Conservation (phyloP, 2,888 invertebrate genomes). For the Tanypteryx hageni region DNA sequence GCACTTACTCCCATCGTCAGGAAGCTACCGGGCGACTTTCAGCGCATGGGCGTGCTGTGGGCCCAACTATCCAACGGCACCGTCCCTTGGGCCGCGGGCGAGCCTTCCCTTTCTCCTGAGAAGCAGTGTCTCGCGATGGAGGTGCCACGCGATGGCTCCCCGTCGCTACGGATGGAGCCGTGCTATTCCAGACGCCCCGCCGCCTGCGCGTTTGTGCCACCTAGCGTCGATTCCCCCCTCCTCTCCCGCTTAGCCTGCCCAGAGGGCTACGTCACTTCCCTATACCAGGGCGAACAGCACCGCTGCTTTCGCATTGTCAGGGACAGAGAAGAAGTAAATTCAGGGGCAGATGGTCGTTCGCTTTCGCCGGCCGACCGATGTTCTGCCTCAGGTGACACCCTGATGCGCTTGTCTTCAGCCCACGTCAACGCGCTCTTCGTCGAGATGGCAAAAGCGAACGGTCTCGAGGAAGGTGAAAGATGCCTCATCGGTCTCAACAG, state of each 20-base stretch:
- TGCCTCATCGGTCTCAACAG: slow-evolving; percentile 34
- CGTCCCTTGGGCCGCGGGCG: slow-evolving; percentile 8
- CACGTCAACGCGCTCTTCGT: slow-evolving; percentile 50
- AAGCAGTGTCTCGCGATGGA: slow-evolving; percentile 46
- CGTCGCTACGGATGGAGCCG: slow-evolving; percentile 30
- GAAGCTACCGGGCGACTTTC: slow-evolving; percentile 40
- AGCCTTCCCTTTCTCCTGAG: slow-evolving; percentile 19
- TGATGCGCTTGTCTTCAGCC: slow-evolving; percentile 14
- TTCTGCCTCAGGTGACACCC: background rate
- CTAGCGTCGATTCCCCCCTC: background rate
- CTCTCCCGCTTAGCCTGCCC: slow-evolving; percentile 17
- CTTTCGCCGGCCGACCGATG: slow-evolving; percentile 32
- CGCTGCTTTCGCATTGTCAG: slow-evolving; percentile 45
- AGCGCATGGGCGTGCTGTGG: slow-evolving; percentile 37
- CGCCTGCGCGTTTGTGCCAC: slow-evolving; percentile 32
- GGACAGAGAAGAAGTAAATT: background rate
- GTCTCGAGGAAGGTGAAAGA: background rate
- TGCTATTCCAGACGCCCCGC: slow-evolving; percentile 2
- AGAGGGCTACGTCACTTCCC: slow-evolving; percentile 26
- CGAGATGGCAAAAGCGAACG: slow-evolving; percentile 30
- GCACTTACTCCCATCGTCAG: slow-evolving; percentile 50
- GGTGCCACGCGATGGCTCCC: background rate
- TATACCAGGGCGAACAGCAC: slow-evolving; percentile 50
- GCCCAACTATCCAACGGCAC: background rate
- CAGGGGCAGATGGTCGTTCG: background rate